Conservation (phyloP, 2,888 invertebrate species). For the Cactoblastis cactorum region DNA sequence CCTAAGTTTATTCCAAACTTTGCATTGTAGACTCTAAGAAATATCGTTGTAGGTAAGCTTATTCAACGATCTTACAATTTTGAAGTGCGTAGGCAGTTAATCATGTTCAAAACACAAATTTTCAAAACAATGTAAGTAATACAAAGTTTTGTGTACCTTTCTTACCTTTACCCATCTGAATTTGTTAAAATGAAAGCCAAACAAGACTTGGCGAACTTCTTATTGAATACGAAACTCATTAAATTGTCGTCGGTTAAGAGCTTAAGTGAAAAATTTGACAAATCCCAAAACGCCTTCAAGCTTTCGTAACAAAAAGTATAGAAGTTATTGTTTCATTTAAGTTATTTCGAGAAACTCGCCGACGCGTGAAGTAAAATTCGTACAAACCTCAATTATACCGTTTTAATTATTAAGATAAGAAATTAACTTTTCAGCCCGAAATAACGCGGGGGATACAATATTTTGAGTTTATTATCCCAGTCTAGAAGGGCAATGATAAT, state of each 20-base stretch:
- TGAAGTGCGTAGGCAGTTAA: too few relatives aligned
- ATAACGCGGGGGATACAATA: not conserved
- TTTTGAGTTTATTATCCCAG: not conserved
- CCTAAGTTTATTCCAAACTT: too few relatives aligned
- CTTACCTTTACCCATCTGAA: not conserved
- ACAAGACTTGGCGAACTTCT: constrained; percentile 3
- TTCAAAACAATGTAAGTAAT: not conserved
- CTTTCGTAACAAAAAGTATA: constrained; percentile 2
- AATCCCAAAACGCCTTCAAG: not conserved
- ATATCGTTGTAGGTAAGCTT: too few relatives aligned
- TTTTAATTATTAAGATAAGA: constrained; percentile 3
- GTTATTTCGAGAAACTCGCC: not conserved
- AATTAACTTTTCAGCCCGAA: constrained; percentile 3
- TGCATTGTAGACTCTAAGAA: too few relatives aligned
- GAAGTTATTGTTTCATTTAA: constrained; percentile 3
- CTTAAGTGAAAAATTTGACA: constrained; percentile 7
- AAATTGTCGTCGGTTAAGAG: not conserved
- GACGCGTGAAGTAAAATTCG: not conserved
- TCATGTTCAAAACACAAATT: not conserved
- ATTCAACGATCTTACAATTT: too few relatives aligned
- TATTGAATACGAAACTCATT: constrained; percentile 9
- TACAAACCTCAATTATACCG: not conserved
- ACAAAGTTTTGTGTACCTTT: not conserved
- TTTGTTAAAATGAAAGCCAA: not conserved
- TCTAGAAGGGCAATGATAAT: not conserved